phyloP scores from a whole-genome alignment of 2,797 vertebrate species.

The Poeciliopsis gracilis region DNA sequence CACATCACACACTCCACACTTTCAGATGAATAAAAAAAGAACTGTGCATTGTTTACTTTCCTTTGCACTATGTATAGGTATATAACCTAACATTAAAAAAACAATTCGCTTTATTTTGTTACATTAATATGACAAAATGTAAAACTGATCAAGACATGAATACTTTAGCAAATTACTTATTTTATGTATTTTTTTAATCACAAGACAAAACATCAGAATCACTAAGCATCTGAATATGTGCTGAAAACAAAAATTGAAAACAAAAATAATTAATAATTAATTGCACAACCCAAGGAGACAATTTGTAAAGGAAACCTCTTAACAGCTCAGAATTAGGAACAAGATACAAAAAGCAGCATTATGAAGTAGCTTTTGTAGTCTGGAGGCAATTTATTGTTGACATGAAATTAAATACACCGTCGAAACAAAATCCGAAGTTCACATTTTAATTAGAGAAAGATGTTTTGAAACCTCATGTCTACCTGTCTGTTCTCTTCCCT shows the following conservation, averaged over 20 bases:
- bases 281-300: neutral
- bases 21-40: neutral
- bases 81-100: neutral
- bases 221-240: neutral
- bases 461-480: constrained; percentile 55
- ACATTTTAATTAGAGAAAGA: constrained; percentile 60
- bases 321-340: constrained; percentile 8
- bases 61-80: neutral
- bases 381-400: constrained; percentile 10
- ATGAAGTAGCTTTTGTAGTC: constrained; percentile 14
- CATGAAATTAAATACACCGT: constrained; percentile 13
- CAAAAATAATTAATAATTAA: constrained; percentile 3
- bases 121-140: neutral
- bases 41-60: neutral
- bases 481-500: constrained; percentile 66
- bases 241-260: neutral
- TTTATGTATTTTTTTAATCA: neutral
- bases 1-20: neutral
- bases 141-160: neutral
- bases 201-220: neutral
- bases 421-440: constrained; percentile 25
- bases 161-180: neutral
- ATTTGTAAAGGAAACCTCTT: constrained; percentile 10
- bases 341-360: neutral
- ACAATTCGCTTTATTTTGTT: neutral